phyloP scores from a whole-genome alignment of 2,888 invertebrate genomes.

The Drosophila pullipes region DNA sequence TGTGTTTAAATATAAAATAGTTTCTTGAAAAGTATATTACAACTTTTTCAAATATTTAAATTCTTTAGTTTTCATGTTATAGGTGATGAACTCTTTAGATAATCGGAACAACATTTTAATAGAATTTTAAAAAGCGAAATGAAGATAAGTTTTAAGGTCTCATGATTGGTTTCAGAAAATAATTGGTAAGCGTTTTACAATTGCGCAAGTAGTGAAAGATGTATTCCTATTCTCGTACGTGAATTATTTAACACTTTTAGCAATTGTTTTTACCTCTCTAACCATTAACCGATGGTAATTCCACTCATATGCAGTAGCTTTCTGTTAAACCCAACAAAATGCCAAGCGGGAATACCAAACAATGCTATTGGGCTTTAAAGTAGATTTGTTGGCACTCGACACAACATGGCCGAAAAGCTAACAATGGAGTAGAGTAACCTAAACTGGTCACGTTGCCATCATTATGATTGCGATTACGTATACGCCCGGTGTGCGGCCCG shows the following conservation, averaged over 20 bases:
- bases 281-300: not conserved
- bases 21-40: not conserved
- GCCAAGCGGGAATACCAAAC: conserved; percentile 23
- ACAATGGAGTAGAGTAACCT: conserved; percentile 8
- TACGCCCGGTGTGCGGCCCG: conserved; percentile 47
- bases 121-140: not conserved
- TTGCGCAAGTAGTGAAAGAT: not conserved
- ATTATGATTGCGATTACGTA: conserved; percentile 63
- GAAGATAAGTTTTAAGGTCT: not conserved
- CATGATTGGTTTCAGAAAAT: not conserved
- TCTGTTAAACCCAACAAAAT: conserved; percentile 30
- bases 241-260: not conserved
- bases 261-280: not conserved
- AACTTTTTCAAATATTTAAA: not conserved
- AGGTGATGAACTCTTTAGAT: not conserved
- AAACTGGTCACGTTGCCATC: conserved; percentile 55
- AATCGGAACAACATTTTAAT: not conserved
- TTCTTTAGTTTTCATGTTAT: not conserved
- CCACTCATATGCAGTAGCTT: conserved; percentile 6
- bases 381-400: conserved; percentile 69
- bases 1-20: not conserved
- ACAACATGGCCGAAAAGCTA: conserved; percentile 67
- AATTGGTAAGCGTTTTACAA: not conserved
- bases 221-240: not conserved
- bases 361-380: conserved; percentile 59